Evolutionary conservation across 2,797 vertebrate species (phyloP), one percentile per base, ranked within the genome.

Genomic region (Bufotes viridis): DNA sequence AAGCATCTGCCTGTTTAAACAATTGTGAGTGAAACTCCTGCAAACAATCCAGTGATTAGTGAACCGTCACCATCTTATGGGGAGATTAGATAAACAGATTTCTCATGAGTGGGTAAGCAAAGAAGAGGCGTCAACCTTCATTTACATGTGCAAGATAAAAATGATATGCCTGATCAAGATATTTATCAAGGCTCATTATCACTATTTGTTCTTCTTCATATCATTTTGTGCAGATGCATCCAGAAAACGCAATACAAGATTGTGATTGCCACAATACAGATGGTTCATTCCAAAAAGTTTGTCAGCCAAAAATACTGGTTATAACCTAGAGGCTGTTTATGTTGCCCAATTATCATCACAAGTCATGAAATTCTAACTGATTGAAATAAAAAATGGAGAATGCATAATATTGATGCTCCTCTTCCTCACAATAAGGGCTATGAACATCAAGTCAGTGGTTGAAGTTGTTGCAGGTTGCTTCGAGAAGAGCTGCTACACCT

Each of bases 31-130:
- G n/a, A 89, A 89, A 89, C 79, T 89, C 29, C 65, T 83, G 79
- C 84, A 87, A 89, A 89, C 84, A 87, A 89, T 89, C 53, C 72
- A 53, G 85, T 89, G 80, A 89, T 89, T 86, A 89, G 88, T 78
- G 80, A 87, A 83, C 79, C 84, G 42, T 87, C 84, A 83, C 72
- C 67, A 83, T 84, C 67, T 80, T 87, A 34, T 34, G 84, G 85
- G 18, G 69, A 79, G 60, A 89, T 87, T 87, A 84, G 63, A 84
- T 80, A 89, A 89, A 89, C 81, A 84, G 51, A 53, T 84, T 87
- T 70, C 34, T 82, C 34, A 85, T 86, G 60, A 65, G 80, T 72
- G 86, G 42, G 84, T 70, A 81, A 86, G 75, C 74, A 65, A 74
- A 63, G 84, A 87, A 78, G 74, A 89, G 88, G 72, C 88, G 74